Conservation (phyloP, 2,888 invertebrate genomes). For the Zeuzera pyrina region DNA sequence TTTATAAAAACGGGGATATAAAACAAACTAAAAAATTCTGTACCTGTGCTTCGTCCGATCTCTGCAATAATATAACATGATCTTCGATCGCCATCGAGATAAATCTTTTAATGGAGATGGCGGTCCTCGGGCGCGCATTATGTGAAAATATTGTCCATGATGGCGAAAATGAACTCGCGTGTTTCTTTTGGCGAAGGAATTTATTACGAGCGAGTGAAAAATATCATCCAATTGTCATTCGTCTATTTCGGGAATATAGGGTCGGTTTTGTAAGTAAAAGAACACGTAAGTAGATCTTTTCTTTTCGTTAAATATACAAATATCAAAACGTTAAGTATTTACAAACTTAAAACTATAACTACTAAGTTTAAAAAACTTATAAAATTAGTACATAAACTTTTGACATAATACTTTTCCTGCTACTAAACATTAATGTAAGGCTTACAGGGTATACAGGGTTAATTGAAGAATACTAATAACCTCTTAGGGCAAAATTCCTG, state of each 20-base stretch:
- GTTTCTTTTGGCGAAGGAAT: conserved; percentile 29
- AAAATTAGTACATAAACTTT: too few relatives aligned
- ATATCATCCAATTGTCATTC: conserved; percentile 20
- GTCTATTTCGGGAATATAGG: conserved; percentile 26
- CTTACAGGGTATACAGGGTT: too few relatives aligned
- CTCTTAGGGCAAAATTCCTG: too few relatives aligned
- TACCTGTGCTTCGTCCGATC: not conserved
- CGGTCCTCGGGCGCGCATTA: conserved; percentile 41
- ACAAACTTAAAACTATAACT: too few relatives aligned
- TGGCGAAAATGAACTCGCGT: conserved; percentile 44
- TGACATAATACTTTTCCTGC: too few relatives aligned
- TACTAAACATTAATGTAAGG: too few relatives aligned
- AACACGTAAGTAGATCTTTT: too few relatives aligned
- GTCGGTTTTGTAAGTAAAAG: too few relatives aligned
- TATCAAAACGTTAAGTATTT: too few relatives aligned
- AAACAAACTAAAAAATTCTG: not conserved
- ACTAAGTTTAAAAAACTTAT: too few relatives aligned
- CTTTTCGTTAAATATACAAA: too few relatives aligned
- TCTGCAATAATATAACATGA: conserved; percentile 10
- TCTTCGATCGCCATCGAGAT: conserved; percentile 37
- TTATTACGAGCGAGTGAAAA: conserved; percentile 25
- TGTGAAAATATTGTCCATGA: conserved; percentile 39
- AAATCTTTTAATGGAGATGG: conserved; percentile 44
- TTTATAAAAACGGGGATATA: conserved; percentile 1
- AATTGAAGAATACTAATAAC: too few relatives aligned